Evolutionary conservation across 2,113 vertebrate species (phyloP), one percentile per base, ranked within the genome.

Genomic region (Odocoileus hemionus): DNA sequence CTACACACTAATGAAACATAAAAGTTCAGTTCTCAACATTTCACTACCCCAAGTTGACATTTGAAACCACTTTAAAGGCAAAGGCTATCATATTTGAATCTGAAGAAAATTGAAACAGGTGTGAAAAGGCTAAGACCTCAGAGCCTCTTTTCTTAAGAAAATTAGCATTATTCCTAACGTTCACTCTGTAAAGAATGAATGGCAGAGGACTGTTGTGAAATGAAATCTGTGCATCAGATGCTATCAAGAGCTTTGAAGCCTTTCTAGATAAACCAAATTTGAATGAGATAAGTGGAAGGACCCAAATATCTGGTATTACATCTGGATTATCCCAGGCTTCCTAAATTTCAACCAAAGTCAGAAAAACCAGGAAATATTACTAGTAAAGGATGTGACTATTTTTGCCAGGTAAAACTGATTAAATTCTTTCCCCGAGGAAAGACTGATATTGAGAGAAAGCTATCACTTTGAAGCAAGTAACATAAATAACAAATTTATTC

Each of bases 11-110:
- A 95, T 74, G 92, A 97, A 98, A 98, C 96, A 97, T 78, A 61
- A 94, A 97, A 97, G 88, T 97, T 97, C 84, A 91, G 50, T 94
- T 95, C 88, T 97, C 96, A 97, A 86, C 92, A 97, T 96, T 92
- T 97, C 97, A 90, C 92, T 83, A 96, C 70, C 60, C 92, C n/a
- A 47, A 96, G 91, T 91, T 97, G 92, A 95, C 94, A 97, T 96
- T 76, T 92, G 92, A 98, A 98, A 97, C 85, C 92, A 96, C 88
- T 96, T 96, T 86, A 95, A 97, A 97, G 85, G 86, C 95, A 97
- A 97, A 87, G 64, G 80, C 45, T 95, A 94, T 97, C 79, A 94
- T 97, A 94, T 95, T 80, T 95, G 95, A 93, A 95, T 87, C 47
- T 58, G 85, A 94, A 93, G 64, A 94, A 36, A 97, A 86, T 17